Percentiles rank a stretch among this genome's conserved stretches.
Conservation (phyloP, 2,888 invertebrate genomes). For the Ceraclea dissimilis region DNA sequence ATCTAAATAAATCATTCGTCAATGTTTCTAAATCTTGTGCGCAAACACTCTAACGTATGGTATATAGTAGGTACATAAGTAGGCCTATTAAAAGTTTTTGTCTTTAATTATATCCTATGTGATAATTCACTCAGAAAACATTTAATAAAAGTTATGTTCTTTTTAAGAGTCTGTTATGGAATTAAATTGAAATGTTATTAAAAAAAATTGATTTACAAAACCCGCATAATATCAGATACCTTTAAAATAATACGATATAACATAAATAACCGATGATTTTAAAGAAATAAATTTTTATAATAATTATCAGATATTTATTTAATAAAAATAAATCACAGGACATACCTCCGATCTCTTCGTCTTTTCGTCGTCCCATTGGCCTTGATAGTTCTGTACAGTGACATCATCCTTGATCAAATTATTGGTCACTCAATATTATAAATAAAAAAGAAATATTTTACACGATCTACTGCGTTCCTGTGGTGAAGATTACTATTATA, state of each 20-base stretch:
- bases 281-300: background rate
- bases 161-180: too few species aligned
- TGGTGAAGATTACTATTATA: too few species aligned
- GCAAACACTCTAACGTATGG: too few species aligned
- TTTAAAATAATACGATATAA: background rate
- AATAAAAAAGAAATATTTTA: background rate
- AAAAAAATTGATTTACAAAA: background rate
- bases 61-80: too few species aligned
- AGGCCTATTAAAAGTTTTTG: too few species aligned
- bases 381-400: constrained; percentile 49
- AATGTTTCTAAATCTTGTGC: too few species aligned
- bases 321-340: background rate
- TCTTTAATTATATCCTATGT: too few species aligned
- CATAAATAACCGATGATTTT: background rate
- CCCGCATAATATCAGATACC: background rate
- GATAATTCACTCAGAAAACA: too few species aligned
- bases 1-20: too few species aligned
- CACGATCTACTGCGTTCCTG: background rate
- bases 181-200: too few species aligned
- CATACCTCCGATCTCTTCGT: constrained; percentile 44
- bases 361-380: constrained; percentile 47
- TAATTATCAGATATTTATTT: background rate
- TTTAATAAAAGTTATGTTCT: too few species aligned
- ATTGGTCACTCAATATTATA: background rate
- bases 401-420: constrained; percentile 44